Evolutionary conservation across 2,888 invertebrate species (phyloP), one percentile per base, ranked within the genome.

Genomic region (Andrena bicolor): DNA sequence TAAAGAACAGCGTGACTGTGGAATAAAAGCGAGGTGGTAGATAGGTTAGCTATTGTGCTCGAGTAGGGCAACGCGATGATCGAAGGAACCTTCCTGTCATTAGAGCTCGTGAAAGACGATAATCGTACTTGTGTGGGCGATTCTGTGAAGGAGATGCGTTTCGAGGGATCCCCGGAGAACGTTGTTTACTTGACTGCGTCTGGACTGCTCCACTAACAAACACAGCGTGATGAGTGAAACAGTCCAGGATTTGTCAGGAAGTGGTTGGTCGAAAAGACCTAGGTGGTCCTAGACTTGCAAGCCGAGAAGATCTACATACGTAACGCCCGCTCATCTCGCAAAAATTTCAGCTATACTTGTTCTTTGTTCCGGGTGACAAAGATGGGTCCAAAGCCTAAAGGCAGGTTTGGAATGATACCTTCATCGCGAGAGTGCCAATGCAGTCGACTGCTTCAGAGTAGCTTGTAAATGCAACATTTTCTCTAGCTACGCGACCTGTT

Each of bases 1-100:
- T 35, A 35, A 51, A 60, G 8, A 30, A 48, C 23, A 4, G 23
- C n/a, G 2, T 20, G 13, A n/a, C 48, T 48, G 65, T 26, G n/a
- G 28, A 30, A 73, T 69, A 65, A 63, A 80, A 73, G 80, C 58
- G 73, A 73, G 60, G 80, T 65, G 53, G 8, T 49, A n/a, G 41
- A 16, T 20, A 49, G 0, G 35, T 23, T 16, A 10, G 30, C 20
- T 53, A 6, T 23, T 10, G 13, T 41, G 8, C 35, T 13, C 7
- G 5, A 26, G 23, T 26, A 23, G 56, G 10, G 23, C 26, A 13
- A 10, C 4, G 23, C 23, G 10, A 26, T 26, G 23, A 10, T 26
- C 10, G 10, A 26, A 13, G 35, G 56, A 60, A 30, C 10, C 20
- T 51, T 1, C 2, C 66, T n/a, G 20, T 30, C 30, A 32, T 13